Conservation (phyloP, 1,140 invertebrate species). For the Drosophila arawakana region DNA sequence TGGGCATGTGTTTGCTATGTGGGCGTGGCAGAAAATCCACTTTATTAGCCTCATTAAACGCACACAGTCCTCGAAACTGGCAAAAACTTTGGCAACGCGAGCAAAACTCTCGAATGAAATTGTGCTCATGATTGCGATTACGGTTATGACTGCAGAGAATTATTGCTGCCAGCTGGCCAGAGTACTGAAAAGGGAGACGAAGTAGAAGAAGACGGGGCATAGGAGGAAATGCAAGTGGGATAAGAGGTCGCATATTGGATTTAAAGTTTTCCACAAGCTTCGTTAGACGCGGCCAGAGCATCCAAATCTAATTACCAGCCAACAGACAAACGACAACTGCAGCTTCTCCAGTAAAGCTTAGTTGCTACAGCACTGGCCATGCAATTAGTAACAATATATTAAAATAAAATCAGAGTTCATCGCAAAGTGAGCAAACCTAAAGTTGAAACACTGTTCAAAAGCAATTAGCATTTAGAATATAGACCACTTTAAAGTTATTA, state of each 20-base stretch:
- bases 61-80: constrained; percentile 56
- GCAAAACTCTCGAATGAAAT: constrained; percentile 74
- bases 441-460: no score
- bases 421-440: background rate
- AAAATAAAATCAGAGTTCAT: constrained; percentile 35
- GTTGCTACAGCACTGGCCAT: constrained; percentile 30
- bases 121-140: constrained; percentile 80
- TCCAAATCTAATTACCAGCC: constrained; percentile 65
- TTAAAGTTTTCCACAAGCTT: constrained; percentile 53
- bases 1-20: background rate
- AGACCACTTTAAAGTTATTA: no score
- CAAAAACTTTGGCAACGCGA: constrained; percentile 39
- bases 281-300: constrained; percentile 50
- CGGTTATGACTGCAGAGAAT: constrained; percentile 66
- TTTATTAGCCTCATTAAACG: constrained; percentile 78
- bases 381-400: constrained; percentile 35
- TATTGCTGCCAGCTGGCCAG: constrained; percentile 28
- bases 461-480: no score
- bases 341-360: background rate
- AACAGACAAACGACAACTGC: background rate
- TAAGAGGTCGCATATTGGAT: constrained; percentile 15
- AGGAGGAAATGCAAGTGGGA: background rate
- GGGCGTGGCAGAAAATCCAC: constrained; percentile 35
- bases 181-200: background rate
- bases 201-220: background rate